Conservation (phyloP, 2,797 vertebrate genomes). For the Lophotriccus pileatus region DNA sequence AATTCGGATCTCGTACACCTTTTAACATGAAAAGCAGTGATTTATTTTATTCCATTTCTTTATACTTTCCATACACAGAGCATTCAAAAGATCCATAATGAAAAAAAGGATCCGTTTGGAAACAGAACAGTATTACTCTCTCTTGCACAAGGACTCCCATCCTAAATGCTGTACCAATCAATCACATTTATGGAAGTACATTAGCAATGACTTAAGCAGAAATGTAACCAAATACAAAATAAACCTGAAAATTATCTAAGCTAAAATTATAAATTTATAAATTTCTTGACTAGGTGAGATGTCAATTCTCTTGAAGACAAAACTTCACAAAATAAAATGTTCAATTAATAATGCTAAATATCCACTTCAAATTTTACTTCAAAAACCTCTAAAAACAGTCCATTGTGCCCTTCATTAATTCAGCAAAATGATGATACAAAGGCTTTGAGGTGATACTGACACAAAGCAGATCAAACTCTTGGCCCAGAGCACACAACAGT, state of each 20-base stretch:
- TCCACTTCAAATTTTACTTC: not conserved
- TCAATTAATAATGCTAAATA: not conserved
- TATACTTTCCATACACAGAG: not conserved
- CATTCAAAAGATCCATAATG: not conserved
- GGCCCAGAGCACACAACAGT: not conserved
- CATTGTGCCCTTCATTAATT: not conserved
- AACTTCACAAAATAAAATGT: not conserved
- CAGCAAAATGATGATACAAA: not conserved
- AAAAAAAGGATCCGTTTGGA: not conserved
- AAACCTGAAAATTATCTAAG: not conserved
- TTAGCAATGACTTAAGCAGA: not conserved
- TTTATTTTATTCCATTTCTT: not conserved
- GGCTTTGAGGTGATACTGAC: not conserved
- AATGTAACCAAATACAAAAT: not conserved
- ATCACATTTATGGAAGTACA: accelerated
- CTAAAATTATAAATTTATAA: not conserved
- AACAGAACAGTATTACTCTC: not conserved
- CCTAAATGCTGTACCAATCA: accelerated
- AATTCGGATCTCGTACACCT: not conserved
- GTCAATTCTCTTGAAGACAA: not conserved
- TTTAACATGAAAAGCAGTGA: not conserved
- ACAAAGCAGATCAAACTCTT: not conserved
- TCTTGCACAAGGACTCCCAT: not conserved
- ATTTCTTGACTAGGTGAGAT: not conserved
- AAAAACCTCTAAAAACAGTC: not conserved